Conservation (phyloP, 64 coral and sea anemone genomes). For the Montipora capricornis region DNA sequence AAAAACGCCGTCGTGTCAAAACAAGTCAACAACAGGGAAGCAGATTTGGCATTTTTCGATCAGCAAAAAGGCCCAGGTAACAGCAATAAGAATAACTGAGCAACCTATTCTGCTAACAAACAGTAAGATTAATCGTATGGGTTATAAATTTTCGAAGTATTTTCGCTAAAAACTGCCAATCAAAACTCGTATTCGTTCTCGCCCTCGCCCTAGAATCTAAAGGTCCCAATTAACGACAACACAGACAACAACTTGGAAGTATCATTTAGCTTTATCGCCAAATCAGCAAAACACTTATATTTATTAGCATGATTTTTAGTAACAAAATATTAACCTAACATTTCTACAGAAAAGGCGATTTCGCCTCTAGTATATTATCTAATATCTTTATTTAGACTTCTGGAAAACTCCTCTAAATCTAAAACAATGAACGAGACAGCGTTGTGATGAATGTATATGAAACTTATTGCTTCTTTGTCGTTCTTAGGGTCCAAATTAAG, state of each 20-base stretch:
- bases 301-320: slow-evolving; percentile 9
- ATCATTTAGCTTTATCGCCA: slow-evolving; percentile 22
- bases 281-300: slow-evolving; percentile 12
- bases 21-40: too few relatives aligned
- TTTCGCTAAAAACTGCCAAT: too few relatives aligned
- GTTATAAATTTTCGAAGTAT: too few relatives aligned
- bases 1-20: too few relatives aligned
- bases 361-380: not conserved
- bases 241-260: not conserved
- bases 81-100: too few relatives aligned
- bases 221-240: not conserved
- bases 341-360: slow-evolving; percentile 4
- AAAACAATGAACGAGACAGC: not conserved
- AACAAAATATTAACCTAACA: slow-evolving; percentile 60
- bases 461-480: not conserved
- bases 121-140: too few relatives aligned
- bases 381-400: not conserved
- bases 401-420: not conserved
- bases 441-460: not conserved
- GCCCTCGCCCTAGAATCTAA: too few relatives aligned
- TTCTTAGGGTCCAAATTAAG: not conserved
- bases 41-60: too few relatives aligned
- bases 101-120: too few relatives aligned
- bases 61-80: too few relatives aligned
- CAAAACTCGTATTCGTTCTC: too few relatives aligned